Evolutionary conservation across 2,797 vertebrate genomes (phyloP), one percentile per base, ranked within the genome.

Genomic region (Tinamus major): DNA sequence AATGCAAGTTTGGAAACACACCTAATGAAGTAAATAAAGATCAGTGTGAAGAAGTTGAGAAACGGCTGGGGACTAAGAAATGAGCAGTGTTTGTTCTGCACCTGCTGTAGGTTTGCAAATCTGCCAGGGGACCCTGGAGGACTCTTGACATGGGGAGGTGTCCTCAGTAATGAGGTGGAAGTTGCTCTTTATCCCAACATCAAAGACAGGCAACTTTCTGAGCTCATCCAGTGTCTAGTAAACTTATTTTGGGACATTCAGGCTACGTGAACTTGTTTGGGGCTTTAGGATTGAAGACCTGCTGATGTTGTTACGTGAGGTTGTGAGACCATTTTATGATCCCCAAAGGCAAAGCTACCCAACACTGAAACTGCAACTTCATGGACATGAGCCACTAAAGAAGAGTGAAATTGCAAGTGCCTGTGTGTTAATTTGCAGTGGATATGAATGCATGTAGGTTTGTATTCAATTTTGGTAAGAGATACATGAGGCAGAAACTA

Each of bases 1-100:
- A 91, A 85, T 5, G 33, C 11, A 61, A 48, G 39, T 74, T 14
- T 72, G 49, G 71, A 90, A 84, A 58, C 35, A 33, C 12, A 4
- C 16, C 49, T 92, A 91, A 93, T 86, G 87, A 93, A 56, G 74
- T 51, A 93, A 96, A 93, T 78, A 94, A 72, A 83, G 70, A 65
- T 79, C 41, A 78, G 26, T 4, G 16, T 42, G 26, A 39, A 86
- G 61, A 26, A 64, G 49, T 31, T 84, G 42, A 31, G 61, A 72
- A 92, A 39, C 63, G 37, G 51, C 87, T 92, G 48, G 87, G 79
- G 90, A 93, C 58, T n/a, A 13, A 69, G 63, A 35, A 83, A 19
- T 8, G 37, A 65, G 42, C 53, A 42, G 31, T 0, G 1, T 81
- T 89, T 94, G 69, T 79, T 94, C 49, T 85, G 82, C 82, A 87